Base-by-base conservation (phyloP, 1,140 invertebrate species). In the Chionoecetes opilio region DNA sequence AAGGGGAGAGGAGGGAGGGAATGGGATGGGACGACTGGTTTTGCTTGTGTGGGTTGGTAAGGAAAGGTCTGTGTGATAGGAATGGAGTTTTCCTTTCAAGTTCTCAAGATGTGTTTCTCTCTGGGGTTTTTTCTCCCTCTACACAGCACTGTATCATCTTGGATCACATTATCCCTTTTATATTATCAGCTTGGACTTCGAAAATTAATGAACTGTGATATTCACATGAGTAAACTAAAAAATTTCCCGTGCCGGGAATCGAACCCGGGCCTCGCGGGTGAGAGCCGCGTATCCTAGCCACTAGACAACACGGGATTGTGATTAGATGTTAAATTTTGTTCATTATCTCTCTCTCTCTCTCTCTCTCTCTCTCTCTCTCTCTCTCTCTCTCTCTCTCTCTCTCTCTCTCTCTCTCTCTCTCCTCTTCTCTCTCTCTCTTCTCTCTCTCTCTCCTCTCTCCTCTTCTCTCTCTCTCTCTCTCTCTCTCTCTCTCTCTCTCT, bases 271-370 rank as follows among this genome's bases (percentile, higher is more conserved):
- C 96, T 96, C 96, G 95, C 95, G 93, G 96, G 95, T 96, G 93
- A 96, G 96, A 96, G 96, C 96, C 93, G 95, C 93, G 96, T 96
- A 96, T 96, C 96, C 96, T 96, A 96, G 86, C 95, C 94, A 96
- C 96, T 96, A 96, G 96, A 96, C 96, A 89, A 96, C 96, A 96
- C 94, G 95, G 92, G 92, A 93, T 29, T 17, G n/a, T n/a, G n/a
- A n/a, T n/a, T n/a, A n/a, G n/a, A n/a, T n/a, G n/a, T n/a, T n/a
- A n/a, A n/a, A n/a, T n/a, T n/a, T n/a, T n/a, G n/a, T 14, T 53
- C 8, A 14, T 17, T 53, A 9, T 53, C 46, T 53, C 46, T 53
- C 46, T 53, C 46, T 53, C 46, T 53, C 46, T 53, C 46, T 53
- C 46, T 53, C 46, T 53, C 46, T 53, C 46, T 53, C 46, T 53